Evolutionary conservation across 2,888 invertebrate genomes (phyloP).

Genomic region (Holacanthella duospinosa): DNA sequence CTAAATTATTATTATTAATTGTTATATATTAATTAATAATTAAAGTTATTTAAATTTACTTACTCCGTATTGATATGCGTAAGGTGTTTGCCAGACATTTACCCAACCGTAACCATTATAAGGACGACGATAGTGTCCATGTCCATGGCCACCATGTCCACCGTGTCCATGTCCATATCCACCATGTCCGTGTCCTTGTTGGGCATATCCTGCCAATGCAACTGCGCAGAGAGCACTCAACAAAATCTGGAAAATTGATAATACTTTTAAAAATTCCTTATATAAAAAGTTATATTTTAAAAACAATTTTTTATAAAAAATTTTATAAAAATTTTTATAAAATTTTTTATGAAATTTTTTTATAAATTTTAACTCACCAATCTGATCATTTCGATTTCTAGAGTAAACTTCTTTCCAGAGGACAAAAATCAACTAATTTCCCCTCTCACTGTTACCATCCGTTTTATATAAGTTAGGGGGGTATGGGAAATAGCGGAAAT

Average conservation of each 20-base stretch:
- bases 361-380: neutral
- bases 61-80: neutral
- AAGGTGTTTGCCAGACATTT: neutral
- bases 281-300: neutral
- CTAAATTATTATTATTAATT: too few species aligned
- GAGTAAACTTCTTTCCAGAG: neutral
- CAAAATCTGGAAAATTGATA: neutral
- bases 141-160: neutral
- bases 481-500: too few species aligned
- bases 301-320: neutral
- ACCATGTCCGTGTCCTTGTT: conserved; percentile 1
- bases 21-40: too few species aligned
- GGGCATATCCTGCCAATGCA: neutral
- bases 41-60: too few species aligned
- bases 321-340: neutral
- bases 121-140: neutral
- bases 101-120: neutral
- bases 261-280: neutral
- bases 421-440: too few species aligned
- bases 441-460: too few species aligned
- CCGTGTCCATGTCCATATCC: neutral
- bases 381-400: neutral
- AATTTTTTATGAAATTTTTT: neutral
- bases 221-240: neutral
- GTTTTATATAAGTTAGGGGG: too few species aligned